Conservation (phyloP, 2,888 invertebrate genomes). For the Acleris literana region DNA sequence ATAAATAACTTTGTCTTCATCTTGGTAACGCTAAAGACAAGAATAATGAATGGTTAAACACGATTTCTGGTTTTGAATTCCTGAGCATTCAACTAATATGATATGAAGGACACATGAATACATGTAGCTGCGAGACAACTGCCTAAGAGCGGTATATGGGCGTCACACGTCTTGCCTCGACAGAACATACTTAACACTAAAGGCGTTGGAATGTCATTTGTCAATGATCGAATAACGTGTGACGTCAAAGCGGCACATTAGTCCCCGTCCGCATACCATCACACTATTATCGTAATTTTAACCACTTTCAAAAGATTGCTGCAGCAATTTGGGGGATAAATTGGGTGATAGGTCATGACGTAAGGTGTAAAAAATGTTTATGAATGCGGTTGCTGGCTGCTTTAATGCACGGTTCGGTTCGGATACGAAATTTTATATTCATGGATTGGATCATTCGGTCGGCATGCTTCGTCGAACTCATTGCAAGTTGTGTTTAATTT, state of each 20-base stretch:
- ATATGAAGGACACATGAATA: constrained; percentile 36
- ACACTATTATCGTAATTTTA: constrained; percentile 52
- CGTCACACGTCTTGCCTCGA: constrained; percentile 72
- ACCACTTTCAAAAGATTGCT: constrained; percentile 60
- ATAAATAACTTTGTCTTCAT: constrained; percentile 16
- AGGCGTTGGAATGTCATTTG: constrained; percentile 79
- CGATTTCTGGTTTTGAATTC: constrained; percentile 22
- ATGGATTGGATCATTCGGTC: constrained; percentile 68
- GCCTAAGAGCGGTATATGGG: constrained; percentile 66
- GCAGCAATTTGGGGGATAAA: constrained; percentile 59
- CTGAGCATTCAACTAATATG: constrained; percentile 33
- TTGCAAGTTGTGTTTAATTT: constrained; percentile 71
- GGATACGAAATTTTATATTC: constrained; percentile 63
- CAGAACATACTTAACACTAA: constrained; percentile 70
- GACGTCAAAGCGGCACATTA: constrained; percentile 74
- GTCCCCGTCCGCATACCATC: constrained; percentile 59
- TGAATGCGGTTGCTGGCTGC: constrained; percentile 52
- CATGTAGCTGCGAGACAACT: constrained; percentile 60
- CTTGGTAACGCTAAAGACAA: constrained; percentile 26
- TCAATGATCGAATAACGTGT: constrained; percentile 77
- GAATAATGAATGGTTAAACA: constrained; percentile 27
- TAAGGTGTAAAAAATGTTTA: constrained; percentile 61
- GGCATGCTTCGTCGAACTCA: constrained; percentile 63
- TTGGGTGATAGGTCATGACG: constrained; percentile 63
- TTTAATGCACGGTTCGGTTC: constrained; percentile 56